These are phyloP conservation scores for Odontothrips loti DNA, from an alignment of 2,888 invertebrate species.

Conservation along the genomic window DNA sequence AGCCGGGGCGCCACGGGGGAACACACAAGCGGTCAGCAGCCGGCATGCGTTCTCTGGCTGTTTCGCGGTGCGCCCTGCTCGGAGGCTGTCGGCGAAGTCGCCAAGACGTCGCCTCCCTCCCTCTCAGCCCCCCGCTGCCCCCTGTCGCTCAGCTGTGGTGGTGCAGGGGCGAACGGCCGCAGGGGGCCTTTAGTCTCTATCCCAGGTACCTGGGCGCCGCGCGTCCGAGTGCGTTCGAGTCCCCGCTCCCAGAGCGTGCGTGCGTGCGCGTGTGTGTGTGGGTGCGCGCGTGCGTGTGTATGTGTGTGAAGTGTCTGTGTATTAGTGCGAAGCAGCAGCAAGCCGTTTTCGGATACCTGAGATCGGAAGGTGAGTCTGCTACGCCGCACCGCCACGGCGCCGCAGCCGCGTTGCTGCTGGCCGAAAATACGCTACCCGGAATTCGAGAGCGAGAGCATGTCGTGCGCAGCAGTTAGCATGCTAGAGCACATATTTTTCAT, in stretches of 20 bases:
- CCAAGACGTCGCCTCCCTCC: background rate
- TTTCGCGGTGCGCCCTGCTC: background rate
- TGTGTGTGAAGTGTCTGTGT: no score
- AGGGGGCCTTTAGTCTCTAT: no score
- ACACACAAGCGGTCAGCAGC: background rate
- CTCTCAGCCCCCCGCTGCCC: background rate
- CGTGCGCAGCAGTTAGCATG: no score
- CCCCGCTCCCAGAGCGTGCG: background rate
- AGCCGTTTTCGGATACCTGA: no score
- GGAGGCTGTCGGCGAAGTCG: background rate
- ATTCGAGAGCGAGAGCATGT: no score
- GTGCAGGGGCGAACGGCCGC: slow-evolving; percentile 8
- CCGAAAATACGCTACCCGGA: no score
- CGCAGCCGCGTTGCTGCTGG: no score
- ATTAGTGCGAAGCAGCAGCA: no score
- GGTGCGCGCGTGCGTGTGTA: background rate
- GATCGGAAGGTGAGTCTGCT: no score
- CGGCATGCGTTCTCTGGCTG: background rate
- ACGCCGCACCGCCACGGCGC: no score
- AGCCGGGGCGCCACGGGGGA: background rate
- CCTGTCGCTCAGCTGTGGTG: background rate
- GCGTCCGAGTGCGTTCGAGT: slow-evolving; percentile 3
- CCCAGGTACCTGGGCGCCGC: background rate
- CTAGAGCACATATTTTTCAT: no score
- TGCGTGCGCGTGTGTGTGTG: background rate